Evolutionary conservation across 2,797 vertebrate species (phyloP).

Genomic region (Mus spretus): DNA sequence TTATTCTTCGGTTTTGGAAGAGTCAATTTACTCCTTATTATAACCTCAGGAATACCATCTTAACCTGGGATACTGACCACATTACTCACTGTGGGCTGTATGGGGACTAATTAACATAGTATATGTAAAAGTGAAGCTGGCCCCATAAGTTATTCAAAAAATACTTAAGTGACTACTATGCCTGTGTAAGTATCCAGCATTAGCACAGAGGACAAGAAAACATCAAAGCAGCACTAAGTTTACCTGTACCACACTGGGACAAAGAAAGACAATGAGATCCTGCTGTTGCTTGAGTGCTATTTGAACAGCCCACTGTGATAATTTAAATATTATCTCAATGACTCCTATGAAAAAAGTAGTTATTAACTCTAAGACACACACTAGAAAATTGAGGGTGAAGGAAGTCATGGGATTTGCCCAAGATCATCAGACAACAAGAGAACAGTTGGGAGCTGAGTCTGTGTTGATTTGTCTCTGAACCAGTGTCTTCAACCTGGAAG

Average conservation of each 20-base stretch:
- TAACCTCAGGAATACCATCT: not conserved
- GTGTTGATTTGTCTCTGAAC: not conserved
- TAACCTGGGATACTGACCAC: not conserved
- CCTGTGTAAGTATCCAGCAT: too few relatives aligned
- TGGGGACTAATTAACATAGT: not conserved
- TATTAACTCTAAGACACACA: not conserved
- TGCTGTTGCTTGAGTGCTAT: not conserved
- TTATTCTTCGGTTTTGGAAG: not conserved
- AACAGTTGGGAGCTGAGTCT: not conserved
- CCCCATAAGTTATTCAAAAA: not conserved
- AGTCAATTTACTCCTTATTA: not conserved
- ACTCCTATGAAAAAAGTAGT: not conserved
- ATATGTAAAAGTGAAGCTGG: not conserved
- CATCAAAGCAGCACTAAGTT: not conserved
- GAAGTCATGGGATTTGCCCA: not conserved
- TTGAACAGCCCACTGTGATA: not conserved
- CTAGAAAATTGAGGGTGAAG: not conserved
- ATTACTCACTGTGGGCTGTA: too few relatives aligned
- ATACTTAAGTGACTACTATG: not conserved
- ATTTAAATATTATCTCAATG: not conserved
- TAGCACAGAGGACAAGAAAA: not conserved
- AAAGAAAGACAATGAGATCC: not conserved
- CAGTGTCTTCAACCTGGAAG: not conserved
- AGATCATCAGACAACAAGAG: not conserved
- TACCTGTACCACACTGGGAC: not conserved